phyloP scores from a whole-genome alignment of 1,140 invertebrate genomes.

The Nixonia krombeini region DNA sequence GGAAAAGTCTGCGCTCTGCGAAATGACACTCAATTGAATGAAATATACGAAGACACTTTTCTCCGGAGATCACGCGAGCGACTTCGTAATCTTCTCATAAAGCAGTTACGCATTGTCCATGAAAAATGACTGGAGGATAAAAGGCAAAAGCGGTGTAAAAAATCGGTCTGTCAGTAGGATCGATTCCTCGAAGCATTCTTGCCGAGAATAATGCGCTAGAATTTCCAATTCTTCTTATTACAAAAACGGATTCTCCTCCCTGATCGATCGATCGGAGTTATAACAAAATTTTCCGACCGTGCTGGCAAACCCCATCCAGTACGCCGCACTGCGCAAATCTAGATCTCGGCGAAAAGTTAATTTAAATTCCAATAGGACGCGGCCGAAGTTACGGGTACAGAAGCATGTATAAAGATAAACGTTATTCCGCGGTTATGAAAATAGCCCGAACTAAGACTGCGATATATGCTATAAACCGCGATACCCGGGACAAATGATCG shows the following conservation, averaged over 20 bases:
- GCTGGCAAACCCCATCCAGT: slow-evolving; percentile 14
- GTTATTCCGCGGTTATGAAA: slow-evolving; percentile 4
- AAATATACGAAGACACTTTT: slow-evolving; percentile 1
- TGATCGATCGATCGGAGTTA: slow-evolving; percentile 32
- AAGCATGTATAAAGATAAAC: slow-evolving; percentile 15
- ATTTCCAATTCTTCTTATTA: slow-evolving; percentile 37
- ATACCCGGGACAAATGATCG: not conserved
- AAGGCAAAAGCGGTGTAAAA: slow-evolving; percentile 10
- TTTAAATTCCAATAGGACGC: slow-evolving; percentile 32
- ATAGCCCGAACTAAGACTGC: not conserved
- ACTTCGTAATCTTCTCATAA: not conserved
- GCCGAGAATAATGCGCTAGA: slow-evolving; percentile 17
- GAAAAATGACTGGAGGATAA: slow-evolving; percentile 1
- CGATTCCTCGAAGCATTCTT: slow-evolving; percentile 31
- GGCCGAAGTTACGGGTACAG: slow-evolving; percentile 2
- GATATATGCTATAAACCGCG: not conserved
- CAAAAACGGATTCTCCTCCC: slow-evolving; percentile 24
- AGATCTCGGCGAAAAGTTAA: slow-evolving; percentile 42
- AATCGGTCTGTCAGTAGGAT: slow-evolving; percentile 14
- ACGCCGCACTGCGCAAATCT: slow-evolving; percentile 41
- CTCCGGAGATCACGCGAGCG: not conserved
- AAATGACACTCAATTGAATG: not conserved
- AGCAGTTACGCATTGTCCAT: not conserved
- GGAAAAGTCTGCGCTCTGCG: too few species aligned
- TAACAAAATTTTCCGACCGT: slow-evolving; percentile 40